Evolutionary conservation across 2,113 vertebrate genomes (phyloP).

Genomic region (Oncorhynchus kisutch): DNA sequence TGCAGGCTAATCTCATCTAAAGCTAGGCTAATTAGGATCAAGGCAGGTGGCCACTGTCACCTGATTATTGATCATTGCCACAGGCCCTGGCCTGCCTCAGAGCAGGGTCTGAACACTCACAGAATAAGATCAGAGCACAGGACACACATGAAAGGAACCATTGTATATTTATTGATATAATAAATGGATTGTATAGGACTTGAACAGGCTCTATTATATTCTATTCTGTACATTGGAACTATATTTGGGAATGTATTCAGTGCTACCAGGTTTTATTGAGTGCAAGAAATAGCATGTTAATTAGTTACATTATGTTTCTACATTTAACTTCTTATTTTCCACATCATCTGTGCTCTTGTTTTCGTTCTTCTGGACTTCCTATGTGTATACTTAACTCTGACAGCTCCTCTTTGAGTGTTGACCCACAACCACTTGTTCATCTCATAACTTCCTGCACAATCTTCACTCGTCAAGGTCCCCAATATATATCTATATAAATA

Average conservation of each 20-base stretch:
- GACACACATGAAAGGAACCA: neutral
- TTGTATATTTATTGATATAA: too few species aligned
- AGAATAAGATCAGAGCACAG: conserved; percentile 16
- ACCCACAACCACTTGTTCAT: neutral
- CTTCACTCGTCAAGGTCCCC: neutral
- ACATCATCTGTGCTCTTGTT: too few species aligned
- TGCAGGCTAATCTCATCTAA: conserved; percentile 64
- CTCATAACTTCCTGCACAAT: neutral
- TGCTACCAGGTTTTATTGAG: too few species aligned
- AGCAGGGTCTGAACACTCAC: conserved; percentile 14
- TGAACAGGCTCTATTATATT: too few species aligned
- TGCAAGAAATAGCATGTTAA: too few species aligned
- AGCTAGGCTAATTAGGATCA: conserved; percentile 65
- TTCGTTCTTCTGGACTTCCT: too few species aligned
- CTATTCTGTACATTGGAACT: too few species aligned
- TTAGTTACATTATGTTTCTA: too few species aligned
- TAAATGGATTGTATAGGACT: too few species aligned
- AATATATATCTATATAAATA: neutral
- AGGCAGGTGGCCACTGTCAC: conserved; percentile 53
- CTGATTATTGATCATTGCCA: conserved; percentile 54
- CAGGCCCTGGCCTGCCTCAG: conserved; percentile 13
- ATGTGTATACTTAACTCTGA: neutral
- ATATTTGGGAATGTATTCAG: too few species aligned
- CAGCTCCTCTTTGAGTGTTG: neutral
- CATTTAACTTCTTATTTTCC: too few species aligned